phyloP scores from a whole-genome alignment of 2,888 invertebrate genomes.

The Stenoptilia bipunctidactyla region DNA sequence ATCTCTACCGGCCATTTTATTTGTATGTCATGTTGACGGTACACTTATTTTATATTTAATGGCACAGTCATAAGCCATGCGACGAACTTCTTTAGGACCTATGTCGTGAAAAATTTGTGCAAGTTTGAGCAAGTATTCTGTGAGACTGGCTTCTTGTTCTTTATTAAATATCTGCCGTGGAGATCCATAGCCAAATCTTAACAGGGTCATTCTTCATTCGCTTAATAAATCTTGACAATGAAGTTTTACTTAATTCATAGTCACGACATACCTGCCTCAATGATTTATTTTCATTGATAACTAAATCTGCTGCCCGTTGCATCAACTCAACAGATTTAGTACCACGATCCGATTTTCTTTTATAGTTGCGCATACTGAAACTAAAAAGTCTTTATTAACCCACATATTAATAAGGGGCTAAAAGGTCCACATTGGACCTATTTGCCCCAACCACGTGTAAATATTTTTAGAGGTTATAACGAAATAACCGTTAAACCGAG shows the following conservation, averaged over 20 bases:
- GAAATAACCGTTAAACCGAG: constrained; percentile 1
- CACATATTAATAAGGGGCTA: constrained; percentile 4
- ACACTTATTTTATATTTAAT: constrained; percentile 11
- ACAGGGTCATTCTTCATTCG: constrained; percentile 1
- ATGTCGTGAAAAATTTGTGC: constrained; percentile 12
- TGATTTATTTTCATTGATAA: constrained; percentile 7
- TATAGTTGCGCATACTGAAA: constrained; percentile 7
- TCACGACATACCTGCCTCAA: constrained; percentile 5
- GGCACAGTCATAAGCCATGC: constrained; percentile 11
- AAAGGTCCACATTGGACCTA: constrained; percentile 5
- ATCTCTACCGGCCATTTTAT: constrained; percentile 10
- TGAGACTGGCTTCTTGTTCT: constrained; percentile 4
- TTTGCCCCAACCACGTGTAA: constrained; percentile 7
- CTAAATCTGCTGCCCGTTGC: constrained; percentile 3
- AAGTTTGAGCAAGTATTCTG: constrained; percentile 13
- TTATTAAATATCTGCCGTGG: constrained; percentile 3
- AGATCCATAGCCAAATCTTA: constrained; percentile 7
- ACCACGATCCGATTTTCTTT: constrained; percentile 4
- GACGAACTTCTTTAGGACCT: constrained; percentile 9
- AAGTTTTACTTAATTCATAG: constrained; percentile 1
- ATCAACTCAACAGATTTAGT: constrained; percentile 3
- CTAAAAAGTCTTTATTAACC: constrained; percentile 1
- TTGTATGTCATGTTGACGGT: constrained; percentile 7
- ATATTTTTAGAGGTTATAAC: constrained; percentile 5
- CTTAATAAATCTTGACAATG: neutral